Conservation (phyloP, 92 coral and sea anemone species). For the Galaxea fascicularis region DNA sequence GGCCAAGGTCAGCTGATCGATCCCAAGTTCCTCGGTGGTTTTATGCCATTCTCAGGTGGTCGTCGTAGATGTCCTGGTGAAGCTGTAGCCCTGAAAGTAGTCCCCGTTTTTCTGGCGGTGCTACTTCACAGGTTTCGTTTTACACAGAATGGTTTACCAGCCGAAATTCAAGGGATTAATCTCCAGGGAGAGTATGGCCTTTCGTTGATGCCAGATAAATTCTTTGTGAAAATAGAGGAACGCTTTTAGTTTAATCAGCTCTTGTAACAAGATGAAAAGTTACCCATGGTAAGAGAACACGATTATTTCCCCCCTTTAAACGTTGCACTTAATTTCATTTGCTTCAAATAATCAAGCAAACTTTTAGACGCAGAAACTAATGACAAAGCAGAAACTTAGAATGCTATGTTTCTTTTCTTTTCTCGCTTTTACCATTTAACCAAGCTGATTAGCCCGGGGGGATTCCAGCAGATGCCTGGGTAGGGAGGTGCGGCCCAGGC, state of each 20-base stretch:
- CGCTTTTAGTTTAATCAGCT: not conserved
- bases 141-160: constrained; percentile 48
- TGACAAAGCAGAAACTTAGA: too few relatives aligned
- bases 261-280: not conserved
- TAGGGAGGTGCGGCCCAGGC: too few relatives aligned
- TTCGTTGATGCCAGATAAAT: constrained; percentile 7
- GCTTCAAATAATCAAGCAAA: too few relatives aligned
- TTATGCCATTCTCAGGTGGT: constrained; percentile 54
- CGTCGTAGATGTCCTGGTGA: constrained; percentile 63
- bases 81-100: constrained; percentile 11
- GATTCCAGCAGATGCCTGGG: too few relatives aligned
- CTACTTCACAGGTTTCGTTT: constrained; percentile 54
- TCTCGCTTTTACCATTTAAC: too few relatives aligned
- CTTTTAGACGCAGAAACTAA: too few relatives aligned
- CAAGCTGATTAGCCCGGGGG: too few relatives aligned
- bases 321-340: too few relatives aligned
- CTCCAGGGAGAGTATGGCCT: constrained; percentile 38
- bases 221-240: constrained; percentile 25
- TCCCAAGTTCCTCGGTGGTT: constrained; percentile 43
- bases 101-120: constrained; percentile 33
- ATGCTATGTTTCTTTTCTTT: too few relatives aligned
- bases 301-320: too few relatives aligned
- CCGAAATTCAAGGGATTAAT: constrained; percentile 36
- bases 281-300: not conserved
- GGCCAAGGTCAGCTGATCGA: constrained; percentile 45